Evolutionary conservation across 2,113 vertebrate genomes (phyloP).

Genomic region (Lepus timidus): DNA sequence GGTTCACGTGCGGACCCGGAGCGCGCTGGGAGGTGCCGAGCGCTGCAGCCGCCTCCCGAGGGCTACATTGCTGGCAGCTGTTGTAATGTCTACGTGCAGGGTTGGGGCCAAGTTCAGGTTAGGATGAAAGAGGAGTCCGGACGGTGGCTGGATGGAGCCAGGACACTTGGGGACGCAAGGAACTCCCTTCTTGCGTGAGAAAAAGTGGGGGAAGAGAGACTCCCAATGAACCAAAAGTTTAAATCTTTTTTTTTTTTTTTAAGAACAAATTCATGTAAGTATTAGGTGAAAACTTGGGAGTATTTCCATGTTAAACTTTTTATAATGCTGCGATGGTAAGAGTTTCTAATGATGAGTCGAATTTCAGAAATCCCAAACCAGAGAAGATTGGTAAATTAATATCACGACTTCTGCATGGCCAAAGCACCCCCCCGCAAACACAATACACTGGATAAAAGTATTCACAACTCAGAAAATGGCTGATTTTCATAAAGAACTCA

Average conservation of each 20-base stretch:
- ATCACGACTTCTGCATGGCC: not conserved
- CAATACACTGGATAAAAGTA: not conserved
- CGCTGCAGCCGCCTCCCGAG: not conserved
- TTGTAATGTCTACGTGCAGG: constrained; percentile 57
- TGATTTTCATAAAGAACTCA: constrained; percentile 4
- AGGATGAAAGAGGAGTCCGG: constrained; percentile 26
- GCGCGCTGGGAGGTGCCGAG: constrained; percentile 31
- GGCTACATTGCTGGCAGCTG: constrained; percentile 69
- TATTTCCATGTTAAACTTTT: constrained; percentile 18
- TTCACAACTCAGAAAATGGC: not conserved
- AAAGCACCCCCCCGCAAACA: not conserved
- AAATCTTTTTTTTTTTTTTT: not conserved
- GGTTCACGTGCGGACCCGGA: constrained; percentile 38
- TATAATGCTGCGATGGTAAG: not conserved
- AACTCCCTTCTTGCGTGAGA: not conserved
- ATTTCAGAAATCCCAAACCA: not conserved
- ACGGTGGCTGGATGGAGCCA: not conserved
- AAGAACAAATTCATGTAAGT: not conserved
- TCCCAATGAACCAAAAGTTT: constrained; percentile 3
- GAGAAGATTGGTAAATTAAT: not conserved
- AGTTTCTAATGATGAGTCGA: constrained; percentile 26
- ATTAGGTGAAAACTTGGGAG: not conserved
- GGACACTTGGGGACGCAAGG: not conserved
- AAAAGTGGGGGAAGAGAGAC: not conserved
- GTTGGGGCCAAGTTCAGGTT: constrained; percentile 71